Percentiles rank a stretch among this genome's conserved stretches.
These are phyloP conservation scores for Cryptomyrus ogoouensis DNA, from an alignment of 2,113 vertebrate genomes.

Conservation along the genomic window DNA sequence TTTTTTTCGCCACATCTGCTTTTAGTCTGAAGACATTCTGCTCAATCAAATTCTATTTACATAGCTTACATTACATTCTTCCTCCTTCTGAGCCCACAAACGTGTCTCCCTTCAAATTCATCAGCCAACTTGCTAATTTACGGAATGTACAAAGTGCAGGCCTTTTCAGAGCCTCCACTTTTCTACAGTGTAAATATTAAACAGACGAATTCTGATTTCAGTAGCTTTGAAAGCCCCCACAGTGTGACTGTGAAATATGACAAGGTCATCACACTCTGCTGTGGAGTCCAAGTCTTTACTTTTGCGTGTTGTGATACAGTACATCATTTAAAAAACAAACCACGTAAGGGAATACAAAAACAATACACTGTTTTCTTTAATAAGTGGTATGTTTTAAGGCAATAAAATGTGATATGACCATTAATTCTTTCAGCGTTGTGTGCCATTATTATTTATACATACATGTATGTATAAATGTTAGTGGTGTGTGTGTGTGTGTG, in stretches of 20 bases:
- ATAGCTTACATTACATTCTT: conserved; percentile 53
- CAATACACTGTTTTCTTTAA: conserved; percentile 60
- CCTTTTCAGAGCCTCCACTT: conserved; percentile 36
- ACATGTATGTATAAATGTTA: background rate
- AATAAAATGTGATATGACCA: conserved; percentile 38
- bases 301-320: conserved; percentile 32
- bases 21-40: conserved; percentile 55
- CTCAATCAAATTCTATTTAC: conserved; percentile 74
- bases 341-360: conserved; percentile 52
- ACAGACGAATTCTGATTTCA: conserved; percentile 41
- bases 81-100: conserved; percentile 55
- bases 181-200: conserved; percentile 45
- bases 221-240: conserved; percentile 50
- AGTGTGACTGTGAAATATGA: conserved; percentile 53
- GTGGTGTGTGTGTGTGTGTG: background rate
- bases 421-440: conserved; percentile 36
- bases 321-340: conserved; percentile 42
- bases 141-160: conserved; percentile 56
- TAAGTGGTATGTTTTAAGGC: conserved; percentile 57
- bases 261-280: conserved; percentile 36
- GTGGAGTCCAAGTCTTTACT: conserved; percentile 43
- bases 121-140: conserved; percentile 66
- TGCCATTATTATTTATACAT: background rate
- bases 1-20: conserved; percentile 44
- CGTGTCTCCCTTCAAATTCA: conserved; percentile 46